phyloP scores from a whole-genome alignment of 2,888 invertebrate genomes.

The Allophyes oxyacanthae region DNA sequence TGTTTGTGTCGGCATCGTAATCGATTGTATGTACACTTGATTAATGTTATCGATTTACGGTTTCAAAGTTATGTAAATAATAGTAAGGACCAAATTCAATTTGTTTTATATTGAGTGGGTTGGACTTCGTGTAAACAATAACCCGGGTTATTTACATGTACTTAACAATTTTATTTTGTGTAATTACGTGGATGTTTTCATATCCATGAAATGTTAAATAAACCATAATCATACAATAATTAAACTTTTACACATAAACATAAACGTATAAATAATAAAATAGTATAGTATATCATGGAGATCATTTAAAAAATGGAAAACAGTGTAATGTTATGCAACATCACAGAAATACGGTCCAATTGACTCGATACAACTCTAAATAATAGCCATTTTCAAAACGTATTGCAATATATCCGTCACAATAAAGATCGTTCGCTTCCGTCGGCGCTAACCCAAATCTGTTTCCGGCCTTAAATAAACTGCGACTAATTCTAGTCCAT shows the following conservation, averaged over 20 bases:
- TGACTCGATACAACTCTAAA: conserved; percentile 4
- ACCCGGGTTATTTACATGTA: background rate
- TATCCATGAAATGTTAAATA: too few relatives aligned
- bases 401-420: conserved; percentile 36
- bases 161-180: background rate
- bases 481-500: conserved; percentile 29
- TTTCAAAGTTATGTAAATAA: too few relatives aligned
- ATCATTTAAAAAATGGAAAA: too few relatives aligned
- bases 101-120: background rate
- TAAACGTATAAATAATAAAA: too few relatives aligned
- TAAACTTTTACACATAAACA: too few relatives aligned
- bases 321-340: too few relatives aligned
- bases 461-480: conserved; percentile 59
- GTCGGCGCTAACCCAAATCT: conserved; percentile 59
- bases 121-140: background rate
- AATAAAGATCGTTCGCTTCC: conserved; percentile 45
- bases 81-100: background rate
- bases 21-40: conserved; percentile 7
- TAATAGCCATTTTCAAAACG: conserved; percentile 14
- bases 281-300: too few relatives aligned
- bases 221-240: too few relatives aligned
- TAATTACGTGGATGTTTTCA: background rate
- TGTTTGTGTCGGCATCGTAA: background rate
- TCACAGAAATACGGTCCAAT: too few relatives aligned
- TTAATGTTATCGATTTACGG: conserved; percentile 1